Evolutionary conservation across 2,888 invertebrate species (phyloP).

Genomic region (Netelia melanura): DNA sequence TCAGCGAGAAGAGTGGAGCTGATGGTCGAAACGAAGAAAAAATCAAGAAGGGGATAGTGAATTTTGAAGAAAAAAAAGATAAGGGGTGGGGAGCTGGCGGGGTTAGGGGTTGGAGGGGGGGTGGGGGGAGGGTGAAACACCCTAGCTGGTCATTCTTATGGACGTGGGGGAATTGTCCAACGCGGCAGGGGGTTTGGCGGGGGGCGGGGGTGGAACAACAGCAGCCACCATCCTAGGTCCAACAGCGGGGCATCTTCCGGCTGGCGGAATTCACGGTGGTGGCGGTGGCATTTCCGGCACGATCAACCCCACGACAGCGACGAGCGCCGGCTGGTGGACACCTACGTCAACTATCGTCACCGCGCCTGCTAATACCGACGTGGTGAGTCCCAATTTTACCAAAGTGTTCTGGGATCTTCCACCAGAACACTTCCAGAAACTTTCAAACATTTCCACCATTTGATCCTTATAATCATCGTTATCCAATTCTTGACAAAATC

Average conservation of each 20-base stretch:
- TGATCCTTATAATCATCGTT: no score
- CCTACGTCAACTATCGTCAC: constrained; percentile 80
- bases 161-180: constrained; percentile 81
- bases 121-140: constrained; percentile 13
- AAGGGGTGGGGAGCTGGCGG: no score
- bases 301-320: constrained; percentile 73
- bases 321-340: constrained; percentile 82
- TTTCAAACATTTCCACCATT: not conserved
- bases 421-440: not conserved
- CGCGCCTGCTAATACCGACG: constrained; percentile 81
- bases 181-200: constrained; percentile 78
- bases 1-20: constrained; percentile 31
- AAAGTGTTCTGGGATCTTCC: not conserved
- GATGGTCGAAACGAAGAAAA: constrained; percentile 30
- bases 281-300: constrained; percentile 75
- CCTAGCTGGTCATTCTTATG: constrained; percentile 78
- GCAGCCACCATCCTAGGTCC: constrained; percentile 78
- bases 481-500: no score
- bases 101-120: not conserved
- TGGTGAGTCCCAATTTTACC: constrained; percentile 75
- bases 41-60: constrained; percentile 57
- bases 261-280: constrained; percentile 59
- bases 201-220: constrained; percentile 73
- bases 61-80: no score
- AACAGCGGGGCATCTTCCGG: constrained; percentile 70